A percentile compares a stretch with the other conserved stretches of the same genome.
Evolutionary conservation across 2,888 invertebrate species (phyloP).

Genomic region (Malthinus seriepunctatus): DNA sequence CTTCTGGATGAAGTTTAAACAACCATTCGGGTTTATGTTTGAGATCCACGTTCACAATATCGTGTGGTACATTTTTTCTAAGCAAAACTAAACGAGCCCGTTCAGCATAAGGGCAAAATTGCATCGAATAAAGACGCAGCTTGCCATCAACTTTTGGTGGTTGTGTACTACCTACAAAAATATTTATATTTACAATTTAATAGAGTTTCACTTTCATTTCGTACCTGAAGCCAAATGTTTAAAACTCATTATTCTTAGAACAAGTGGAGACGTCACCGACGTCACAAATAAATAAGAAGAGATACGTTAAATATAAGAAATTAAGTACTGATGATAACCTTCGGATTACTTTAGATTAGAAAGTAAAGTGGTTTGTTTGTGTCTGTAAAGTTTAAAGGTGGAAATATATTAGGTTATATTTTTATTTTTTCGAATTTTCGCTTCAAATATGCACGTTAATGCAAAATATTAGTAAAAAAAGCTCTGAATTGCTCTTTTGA

Average conservation of each 20-base stretch:
- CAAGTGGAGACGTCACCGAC: not conserved
- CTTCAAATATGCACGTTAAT: no score
- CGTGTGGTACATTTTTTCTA: constrained; percentile 76
- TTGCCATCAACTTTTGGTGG: constrained; percentile 66
- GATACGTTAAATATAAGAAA: no score
- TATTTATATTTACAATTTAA: not conserved
- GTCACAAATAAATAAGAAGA: no score
- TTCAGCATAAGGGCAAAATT: constrained; percentile 83
- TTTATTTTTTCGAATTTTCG: no score
- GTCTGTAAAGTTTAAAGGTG: no score
- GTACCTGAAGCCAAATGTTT: constrained; percentile 37
- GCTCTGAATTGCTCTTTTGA: no score
- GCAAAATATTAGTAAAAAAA: no score
- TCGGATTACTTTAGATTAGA: no score
- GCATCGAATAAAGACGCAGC: constrained; percentile 78
- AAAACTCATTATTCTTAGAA: constrained; percentile 27
- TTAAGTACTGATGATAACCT: no score
- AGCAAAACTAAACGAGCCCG: constrained; percentile 73
- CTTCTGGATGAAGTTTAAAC: constrained; percentile 61
- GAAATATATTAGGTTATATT: no score
- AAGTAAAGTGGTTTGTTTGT: no score
- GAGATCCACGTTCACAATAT: constrained; percentile 73
- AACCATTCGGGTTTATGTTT: constrained; percentile 84
- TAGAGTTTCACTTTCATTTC: not conserved
- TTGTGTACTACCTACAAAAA: constrained; percentile 63